Evolutionary conservation across 1,140 invertebrate species (phyloP), one percentile per base, ranked within the genome.

Genomic region (Ceratitis capitata): DNA sequence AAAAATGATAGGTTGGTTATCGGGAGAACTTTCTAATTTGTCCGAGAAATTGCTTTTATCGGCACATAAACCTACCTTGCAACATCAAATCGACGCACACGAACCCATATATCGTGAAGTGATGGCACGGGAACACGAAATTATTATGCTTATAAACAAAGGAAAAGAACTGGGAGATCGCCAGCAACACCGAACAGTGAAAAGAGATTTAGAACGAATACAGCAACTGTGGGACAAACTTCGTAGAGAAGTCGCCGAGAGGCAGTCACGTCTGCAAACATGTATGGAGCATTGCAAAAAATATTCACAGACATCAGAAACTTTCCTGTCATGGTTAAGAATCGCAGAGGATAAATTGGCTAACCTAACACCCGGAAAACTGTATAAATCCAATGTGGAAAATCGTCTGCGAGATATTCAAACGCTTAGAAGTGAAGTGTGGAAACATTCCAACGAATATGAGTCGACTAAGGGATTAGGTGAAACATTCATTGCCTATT

Each of bases 61-160:
- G 2, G 98, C 97, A 23, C 96, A 98, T 89, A 93, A 94, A 58
- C 95, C 96, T 84, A 94, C 96, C 83, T 93, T 99, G 4, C 96
- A 96, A 87, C 95, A 97, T 89, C 98, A 99, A 93, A 93, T 98
- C 49, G 95, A 96, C 87, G 95, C 96, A 83, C 97, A 98, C 90
- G 97, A 98, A 92, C 97, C 97, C 1, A 94, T 97, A 23, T 98
- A 98, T 89, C 94, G 96, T 85, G 96, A 98, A 88, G 96, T 98
- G 1, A 95, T 98, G 92, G 94, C 95, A 83, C 95, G 97, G 86
- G 98, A 98, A 89, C 97, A 98, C 88, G 97, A 98, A 93, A 95
- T 98, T 0, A 97, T 98, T 86, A 98, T 98, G 96, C 93, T 99
- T 4, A 92, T 98, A 26, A 98, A 98, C 89, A 98, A 98, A 92